Percentiles rank a stretch among this genome's conserved stretches.
These are phyloP conservation scores for Eremobia ochroleuca DNA, from an alignment of 2,888 invertebrate species.

Conservation along the genomic window DNA sequence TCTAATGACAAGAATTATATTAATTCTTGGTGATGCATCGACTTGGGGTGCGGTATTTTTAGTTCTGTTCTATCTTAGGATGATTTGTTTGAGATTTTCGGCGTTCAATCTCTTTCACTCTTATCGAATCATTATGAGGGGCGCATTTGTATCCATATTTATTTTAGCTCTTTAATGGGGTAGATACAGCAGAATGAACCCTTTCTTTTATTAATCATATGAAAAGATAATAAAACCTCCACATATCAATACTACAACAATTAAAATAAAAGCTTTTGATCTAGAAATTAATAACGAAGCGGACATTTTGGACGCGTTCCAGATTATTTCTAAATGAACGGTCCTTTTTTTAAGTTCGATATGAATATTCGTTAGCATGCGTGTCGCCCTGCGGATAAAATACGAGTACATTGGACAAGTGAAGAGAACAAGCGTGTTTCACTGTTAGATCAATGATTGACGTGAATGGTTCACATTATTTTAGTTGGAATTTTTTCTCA, in stretches of 20 bases:
- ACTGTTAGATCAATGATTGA: neutral
- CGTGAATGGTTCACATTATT: neutral
- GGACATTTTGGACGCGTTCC: conserved; percentile 82
- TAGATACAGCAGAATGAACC: neutral
- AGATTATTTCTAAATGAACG: conserved; percentile 83
- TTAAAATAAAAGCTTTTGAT: conserved; percentile 80
- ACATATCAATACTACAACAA: conserved; percentile 70
- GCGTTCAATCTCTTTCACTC: conserved; percentile 10
- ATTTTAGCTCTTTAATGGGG: neutral
- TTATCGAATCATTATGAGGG: neutral
- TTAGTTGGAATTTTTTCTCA: neutral
- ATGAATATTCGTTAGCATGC: conserved; percentile 87
- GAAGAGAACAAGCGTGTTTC: conserved; percentile 33
- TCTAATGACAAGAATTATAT: conserved; percentile 72
- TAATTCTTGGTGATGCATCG: conserved; percentile 67
- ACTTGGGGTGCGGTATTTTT: conserved; percentile 60
- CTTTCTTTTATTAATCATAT: neutral
- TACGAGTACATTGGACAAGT: conserved; percentile 63
- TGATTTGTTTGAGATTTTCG: conserved; percentile 34
- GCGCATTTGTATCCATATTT: neutral
- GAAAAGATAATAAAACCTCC: conserved; percentile 24
- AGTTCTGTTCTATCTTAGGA: conserved; percentile 42
- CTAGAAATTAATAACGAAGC: conserved; percentile 79
- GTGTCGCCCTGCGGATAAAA: conserved; percentile 80
- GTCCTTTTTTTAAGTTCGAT: conserved; percentile 77